phyloP scores from a whole-genome alignment of 2,797 vertebrate species.

The Pseudochromis fuscus region DNA sequence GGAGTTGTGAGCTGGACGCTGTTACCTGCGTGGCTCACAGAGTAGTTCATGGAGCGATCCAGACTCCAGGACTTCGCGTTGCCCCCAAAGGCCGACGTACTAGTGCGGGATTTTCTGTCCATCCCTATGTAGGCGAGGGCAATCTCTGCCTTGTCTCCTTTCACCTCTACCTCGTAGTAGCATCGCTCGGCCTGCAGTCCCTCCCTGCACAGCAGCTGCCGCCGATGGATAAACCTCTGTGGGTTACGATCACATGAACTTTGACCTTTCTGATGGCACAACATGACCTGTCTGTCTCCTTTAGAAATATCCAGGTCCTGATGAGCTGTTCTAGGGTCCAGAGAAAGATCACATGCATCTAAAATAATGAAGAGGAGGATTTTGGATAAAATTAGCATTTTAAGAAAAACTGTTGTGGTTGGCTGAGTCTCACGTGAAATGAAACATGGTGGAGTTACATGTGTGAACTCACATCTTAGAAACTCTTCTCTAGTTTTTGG shows the following conservation, averaged over 20 bases:
- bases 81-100: slow-evolving; percentile 69
- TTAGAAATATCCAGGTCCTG: slow-evolving; percentile 61
- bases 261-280: not conserved
- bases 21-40: slow-evolving; percentile 57
- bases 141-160: slow-evolving; percentile 70
- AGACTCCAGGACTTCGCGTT: slow-evolving; percentile 78
- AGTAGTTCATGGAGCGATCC: slow-evolving; percentile 62
- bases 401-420: not conserved
- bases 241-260: not conserved
- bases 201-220: slow-evolving; percentile 75
- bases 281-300: slow-evolving; percentile 54
- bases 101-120: slow-evolving; percentile 43
- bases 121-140: slow-evolving; percentile 71
- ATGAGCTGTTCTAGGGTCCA: slow-evolving; percentile 72
- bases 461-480: slow-evolving; percentile 71
- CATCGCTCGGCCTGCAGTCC: slow-evolving; percentile 60
- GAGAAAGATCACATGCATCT: slow-evolving; percentile 71
- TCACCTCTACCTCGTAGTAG: slow-evolving; percentile 77
- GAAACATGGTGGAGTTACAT: not conserved
- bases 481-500: slow-evolving; percentile 72
- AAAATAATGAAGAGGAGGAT: slow-evolving; percentile 5
- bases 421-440: not conserved
- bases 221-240: slow-evolving; percentile 48
- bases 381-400: not conserved
- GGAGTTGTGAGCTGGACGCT: slow-evolving; percentile 45